Base-by-base conservation (phyloP, 53 echinoderm and acorn worm genomes). In the Echinometra lucunter region DNA sequence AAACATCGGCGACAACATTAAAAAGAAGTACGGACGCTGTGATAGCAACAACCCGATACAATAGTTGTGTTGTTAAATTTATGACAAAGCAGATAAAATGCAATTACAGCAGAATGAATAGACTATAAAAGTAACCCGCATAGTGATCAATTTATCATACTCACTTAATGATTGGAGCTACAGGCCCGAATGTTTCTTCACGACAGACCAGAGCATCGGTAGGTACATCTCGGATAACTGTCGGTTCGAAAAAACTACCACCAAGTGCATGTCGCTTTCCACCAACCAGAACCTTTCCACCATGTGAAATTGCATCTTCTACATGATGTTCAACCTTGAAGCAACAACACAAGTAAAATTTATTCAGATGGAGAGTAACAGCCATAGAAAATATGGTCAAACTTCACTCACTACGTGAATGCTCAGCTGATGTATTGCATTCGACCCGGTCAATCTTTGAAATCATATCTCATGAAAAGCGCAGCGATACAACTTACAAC, bases 171-270 rank as follows among this genome's bases (percentile, higher is more conserved):
- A 98, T 57, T 49, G 98, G 97, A 89, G 98, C 98, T 30, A 98
- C 88, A 23, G 98, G 98, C 34, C 98, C 98, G 94, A 98, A 98
- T 21, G 98, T 98, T 82, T 98, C 98, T 91, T 98, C 98, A 1
- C 87, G 87, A 58, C 97, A 98, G 16, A 97, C 98, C 72, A 96
- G 60, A 19, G 97, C 96, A 88, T 98, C 97, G 35, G 91, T 87
- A 25, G 96, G 93, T 27, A 98, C 97, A 40, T 97, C 97, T 18
- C 95, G 69, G 87, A 98, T 91, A 45, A 98, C 96, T 12, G 98
- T 98, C 34, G 98, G 98, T 74, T 97, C 94, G 94, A 95, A 98
- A 94, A 97, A 98, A 8, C 94, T 80, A 8, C 96, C 92, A 1
- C 97, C 98, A 18, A 97, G 93, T 25, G 88, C 21, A 72, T 97